Percentiles rank a stretch among this genome's conserved stretches.
Conservation (phyloP, 2,797 vertebrate genomes). For the Naso thynnoides region DNA sequence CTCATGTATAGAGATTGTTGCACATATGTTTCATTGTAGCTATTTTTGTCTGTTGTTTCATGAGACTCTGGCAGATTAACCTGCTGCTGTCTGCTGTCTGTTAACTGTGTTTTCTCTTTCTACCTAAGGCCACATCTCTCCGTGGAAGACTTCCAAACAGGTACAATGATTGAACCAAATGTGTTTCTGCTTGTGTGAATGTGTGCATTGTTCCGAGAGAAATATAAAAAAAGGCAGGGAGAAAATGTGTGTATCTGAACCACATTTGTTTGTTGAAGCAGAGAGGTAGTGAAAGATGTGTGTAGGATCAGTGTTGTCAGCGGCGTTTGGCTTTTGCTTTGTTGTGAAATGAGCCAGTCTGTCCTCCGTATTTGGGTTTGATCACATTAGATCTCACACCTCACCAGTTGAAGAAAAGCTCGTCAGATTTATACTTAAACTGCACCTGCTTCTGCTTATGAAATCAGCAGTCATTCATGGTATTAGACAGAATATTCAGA, state of each 20-base stretch:
- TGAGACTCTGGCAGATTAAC: slow-evolving; percentile 3
- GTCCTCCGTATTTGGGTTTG: slow-evolving; percentile 56
- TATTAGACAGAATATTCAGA: slow-evolving; percentile 31
- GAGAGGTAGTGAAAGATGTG: slow-evolving; percentile 11
- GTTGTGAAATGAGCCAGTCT: slow-evolving; percentile 45
- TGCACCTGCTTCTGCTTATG: slow-evolving; percentile 43
- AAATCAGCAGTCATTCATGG: slow-evolving; percentile 31
- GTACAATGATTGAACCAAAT: slow-evolving; percentile 78
- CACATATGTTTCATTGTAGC: neutral
- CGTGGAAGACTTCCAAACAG: slow-evolving; percentile 98
- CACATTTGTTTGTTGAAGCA: slow-evolving; percentile 45
- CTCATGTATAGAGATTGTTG: neutral
- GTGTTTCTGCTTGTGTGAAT: slow-evolving; percentile 26
- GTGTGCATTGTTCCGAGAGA: slow-evolving; percentile 3
- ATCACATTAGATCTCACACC: slow-evolving; percentile 50
- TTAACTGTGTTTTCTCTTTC: slow-evolving; percentile 76
- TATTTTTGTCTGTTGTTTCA: slow-evolving; percentile 13
- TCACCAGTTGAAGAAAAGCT: slow-evolving; percentile 41
- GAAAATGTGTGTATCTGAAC: slow-evolving; percentile 19
- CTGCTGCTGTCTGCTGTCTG: slow-evolving; percentile 18
- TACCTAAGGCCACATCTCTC: slow-evolving; percentile 94
- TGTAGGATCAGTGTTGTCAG: slow-evolving; percentile 35
- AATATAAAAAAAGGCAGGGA: neutral
- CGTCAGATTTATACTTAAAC: slow-evolving; percentile 18
- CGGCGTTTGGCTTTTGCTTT: slow-evolving; percentile 27